Evolutionary conservation across 2,113 vertebrate genomes (phyloP).

Genomic region (Bos javanicus): DNA sequence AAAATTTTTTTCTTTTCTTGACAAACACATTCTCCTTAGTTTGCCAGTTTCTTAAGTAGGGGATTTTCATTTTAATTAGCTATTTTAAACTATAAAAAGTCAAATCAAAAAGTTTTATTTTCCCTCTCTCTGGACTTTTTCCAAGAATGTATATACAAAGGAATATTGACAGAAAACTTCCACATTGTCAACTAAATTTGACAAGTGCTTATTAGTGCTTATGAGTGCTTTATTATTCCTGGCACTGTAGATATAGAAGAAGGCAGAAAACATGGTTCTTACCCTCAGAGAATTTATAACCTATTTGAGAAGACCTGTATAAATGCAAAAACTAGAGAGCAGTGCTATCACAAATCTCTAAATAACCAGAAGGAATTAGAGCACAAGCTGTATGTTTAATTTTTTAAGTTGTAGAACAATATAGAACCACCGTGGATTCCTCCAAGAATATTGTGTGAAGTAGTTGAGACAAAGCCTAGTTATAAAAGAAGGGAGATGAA

Average conservation of each 20-base stretch:
- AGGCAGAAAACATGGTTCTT: not conserved
- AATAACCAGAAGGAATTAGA: not conserved
- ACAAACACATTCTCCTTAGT: not conserved
- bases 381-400: not conserved
- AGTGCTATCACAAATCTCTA: not conserved
- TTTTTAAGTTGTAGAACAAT: not conserved
- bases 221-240: not conserved
- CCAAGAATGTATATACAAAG: constrained; percentile 22
- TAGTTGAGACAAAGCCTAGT: not conserved
- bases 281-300: not conserved
- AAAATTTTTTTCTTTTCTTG: not conserved
- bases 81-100: constrained; percentile 13
- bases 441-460: not conserved
- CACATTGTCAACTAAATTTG: not conserved
- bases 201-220: not conserved
- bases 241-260: not conserved
- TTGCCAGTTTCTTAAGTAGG: not conserved
- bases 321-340: not conserved
- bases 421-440: not conserved
- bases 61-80: constrained; percentile 22
- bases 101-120: constrained; percentile 22
- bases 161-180: not conserved
- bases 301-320: not conserved
- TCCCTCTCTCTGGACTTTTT: not conserved
- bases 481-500: not conserved